Evolutionary conservation across 1,140 invertebrate species (phyloP).

Genomic region (Tribolium castaneum): DNA sequence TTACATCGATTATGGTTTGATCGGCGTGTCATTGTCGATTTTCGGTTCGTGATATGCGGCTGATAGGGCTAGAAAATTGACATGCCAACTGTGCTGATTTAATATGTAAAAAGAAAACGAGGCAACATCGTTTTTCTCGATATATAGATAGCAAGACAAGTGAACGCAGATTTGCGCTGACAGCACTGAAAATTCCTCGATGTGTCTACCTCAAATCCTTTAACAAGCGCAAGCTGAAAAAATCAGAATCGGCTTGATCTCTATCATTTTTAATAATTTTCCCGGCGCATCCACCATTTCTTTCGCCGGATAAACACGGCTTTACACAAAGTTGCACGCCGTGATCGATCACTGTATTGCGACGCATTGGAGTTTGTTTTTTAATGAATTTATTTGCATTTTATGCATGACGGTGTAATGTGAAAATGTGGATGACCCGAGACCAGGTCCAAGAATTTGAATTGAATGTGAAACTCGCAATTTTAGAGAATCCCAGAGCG

Average conservation of each 20-base stretch:
- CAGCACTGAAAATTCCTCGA: slow-evolving; percentile 37
- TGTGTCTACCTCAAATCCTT: slow-evolving; percentile 29
- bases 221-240: slow-evolving; percentile 19
- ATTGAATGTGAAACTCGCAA: slow-evolving; percentile 36
- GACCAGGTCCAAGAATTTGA: slow-evolving; percentile 40
- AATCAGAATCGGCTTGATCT: neutral
- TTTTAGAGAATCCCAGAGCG: slow-evolving; percentile 38
- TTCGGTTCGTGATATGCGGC: neutral
- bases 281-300: slow-evolving; percentile 19
- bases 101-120: slow-evolving; percentile 39
- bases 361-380: neutral
- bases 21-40: neutral
- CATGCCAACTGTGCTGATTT: slow-evolving; percentile 37
- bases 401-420: neutral
- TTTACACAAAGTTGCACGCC: neutral
- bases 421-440: slow-evolving; percentile 33
- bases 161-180: slow-evolving; percentile 38
- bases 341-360: neutral
- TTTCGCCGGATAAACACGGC: neutral
- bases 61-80: slow-evolving; percentile 15
- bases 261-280: slow-evolving; percentile 18
- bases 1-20: neutral
- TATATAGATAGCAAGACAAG: slow-evolving; percentile 41
- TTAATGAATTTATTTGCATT: slow-evolving; percentile 26
- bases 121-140: slow-evolving; percentile 38